Evolutionary conservation across 2,113 vertebrate species (phyloP).

Genomic region (Cercopithecus mona): DNA sequence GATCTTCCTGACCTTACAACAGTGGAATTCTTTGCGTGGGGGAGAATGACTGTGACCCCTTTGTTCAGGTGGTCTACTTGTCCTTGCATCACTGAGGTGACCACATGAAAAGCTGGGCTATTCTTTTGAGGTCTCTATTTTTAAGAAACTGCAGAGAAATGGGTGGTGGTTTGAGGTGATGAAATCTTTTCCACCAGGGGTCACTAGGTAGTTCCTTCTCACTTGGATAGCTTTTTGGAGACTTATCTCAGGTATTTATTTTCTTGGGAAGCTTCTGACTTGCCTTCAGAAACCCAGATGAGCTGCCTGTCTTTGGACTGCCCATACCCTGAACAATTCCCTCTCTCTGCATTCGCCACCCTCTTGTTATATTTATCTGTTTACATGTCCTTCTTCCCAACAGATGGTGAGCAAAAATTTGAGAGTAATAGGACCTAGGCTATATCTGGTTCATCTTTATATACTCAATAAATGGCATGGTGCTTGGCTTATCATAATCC

Average conservation of each 20-base stretch:
- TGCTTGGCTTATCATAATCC: background rate
- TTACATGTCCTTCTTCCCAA: background rate
- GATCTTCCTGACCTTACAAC: slow-evolving; percentile 31
- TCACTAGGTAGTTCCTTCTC: background rate
- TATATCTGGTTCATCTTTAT: background rate
- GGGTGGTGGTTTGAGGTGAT: slow-evolving; percentile 30
- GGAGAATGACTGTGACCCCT: background rate
- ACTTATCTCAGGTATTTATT: background rate
- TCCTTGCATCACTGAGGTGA: background rate
- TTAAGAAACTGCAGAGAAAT: background rate
- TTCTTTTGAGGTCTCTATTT: slow-evolving; percentile 6
- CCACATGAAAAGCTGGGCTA: background rate
- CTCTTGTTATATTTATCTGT: background rate
- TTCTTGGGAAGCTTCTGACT: background rate
- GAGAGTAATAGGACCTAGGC: background rate
- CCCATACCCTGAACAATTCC: too few relatives aligned
- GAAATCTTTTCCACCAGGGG: background rate
- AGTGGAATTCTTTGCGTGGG: background rate
- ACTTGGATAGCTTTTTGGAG: background rate
- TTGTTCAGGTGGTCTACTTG: background rate
- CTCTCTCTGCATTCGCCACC: background rate
- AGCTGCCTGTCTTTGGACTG: background rate
- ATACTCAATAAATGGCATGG: background rate
- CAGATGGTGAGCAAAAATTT: background rate
- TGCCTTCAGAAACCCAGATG: background rate